phyloP scores from a whole-genome alignment of 2,113 vertebrate species.

The Hypocryptadius cinnamomeus region DNA sequence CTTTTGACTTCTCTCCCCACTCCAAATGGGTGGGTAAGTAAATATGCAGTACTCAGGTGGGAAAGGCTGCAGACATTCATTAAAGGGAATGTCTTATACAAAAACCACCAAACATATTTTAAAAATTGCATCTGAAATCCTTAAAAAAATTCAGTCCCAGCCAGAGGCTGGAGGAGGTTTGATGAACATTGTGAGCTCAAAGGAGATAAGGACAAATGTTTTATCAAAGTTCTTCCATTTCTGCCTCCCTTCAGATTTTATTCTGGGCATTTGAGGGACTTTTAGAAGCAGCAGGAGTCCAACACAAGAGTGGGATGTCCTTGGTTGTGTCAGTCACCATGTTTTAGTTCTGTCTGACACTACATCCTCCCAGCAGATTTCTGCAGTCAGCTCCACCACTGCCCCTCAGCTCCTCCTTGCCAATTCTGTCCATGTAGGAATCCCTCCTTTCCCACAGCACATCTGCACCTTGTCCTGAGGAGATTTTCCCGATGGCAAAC shows the following conservation, averaged over 20 bases:
- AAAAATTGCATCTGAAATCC: not conserved
- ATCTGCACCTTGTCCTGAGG: not conserved
- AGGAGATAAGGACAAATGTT: not conserved
- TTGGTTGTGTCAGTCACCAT: not conserved
- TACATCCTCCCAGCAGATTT: not conserved
- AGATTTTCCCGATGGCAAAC: not conserved
- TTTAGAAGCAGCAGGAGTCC: not conserved
- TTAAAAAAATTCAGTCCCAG: not conserved
- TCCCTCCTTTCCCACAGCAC: not conserved
- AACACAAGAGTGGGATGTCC: not conserved
- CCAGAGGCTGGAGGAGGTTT: not conserved
- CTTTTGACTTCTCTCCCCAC: not conserved
- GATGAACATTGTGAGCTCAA: not conserved
- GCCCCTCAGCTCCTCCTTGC: not conserved
- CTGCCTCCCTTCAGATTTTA: not conserved
- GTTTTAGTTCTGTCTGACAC: not conserved
- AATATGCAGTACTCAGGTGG: not conserved
- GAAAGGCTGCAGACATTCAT: not conserved
- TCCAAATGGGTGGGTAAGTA: not conserved
- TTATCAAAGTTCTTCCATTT: not conserved
- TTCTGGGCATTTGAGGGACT: not conserved
- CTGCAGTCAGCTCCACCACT: not conserved
- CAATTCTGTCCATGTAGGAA: not conserved
- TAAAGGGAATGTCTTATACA: not conserved
- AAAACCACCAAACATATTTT: not conserved